A percentile compares a stretch with the other conserved stretches of the same genome.
These are phyloP conservation scores for Raja brachyura DNA, from an alignment of 2,113 vertebrate species.

Conservation along the genomic window DNA sequence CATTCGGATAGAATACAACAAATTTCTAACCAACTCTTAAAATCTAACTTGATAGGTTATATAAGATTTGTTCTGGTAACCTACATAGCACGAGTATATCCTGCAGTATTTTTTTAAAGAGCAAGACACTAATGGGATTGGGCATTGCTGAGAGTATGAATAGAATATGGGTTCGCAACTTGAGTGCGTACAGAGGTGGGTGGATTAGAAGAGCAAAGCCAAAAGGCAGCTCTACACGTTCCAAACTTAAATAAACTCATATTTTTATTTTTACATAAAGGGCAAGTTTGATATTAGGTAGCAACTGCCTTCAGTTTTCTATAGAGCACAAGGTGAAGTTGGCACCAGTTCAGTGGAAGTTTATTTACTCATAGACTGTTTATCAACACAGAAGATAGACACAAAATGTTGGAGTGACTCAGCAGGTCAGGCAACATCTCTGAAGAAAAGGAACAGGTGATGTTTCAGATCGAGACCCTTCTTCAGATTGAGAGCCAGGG, in stretches of 20 bases:
- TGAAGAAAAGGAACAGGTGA: too few relatives aligned
- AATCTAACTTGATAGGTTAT: background rate
- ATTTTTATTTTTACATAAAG: background rate
- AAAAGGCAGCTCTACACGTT: background rate
- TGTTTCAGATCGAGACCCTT: too few relatives aligned
- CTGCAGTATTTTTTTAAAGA: background rate
- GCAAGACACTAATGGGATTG: background rate
- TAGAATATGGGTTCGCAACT: background rate
- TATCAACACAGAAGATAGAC: too few relatives aligned
- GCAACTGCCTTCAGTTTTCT: background rate
- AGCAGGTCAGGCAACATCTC: too few relatives aligned
- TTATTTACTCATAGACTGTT: background rate
- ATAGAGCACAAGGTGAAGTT: background rate
- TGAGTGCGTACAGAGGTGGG: background rate
- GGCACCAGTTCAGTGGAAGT: background rate
- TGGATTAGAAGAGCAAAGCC: background rate
- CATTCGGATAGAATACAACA: background rate
- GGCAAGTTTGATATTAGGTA: background rate
- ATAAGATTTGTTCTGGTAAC: background rate
- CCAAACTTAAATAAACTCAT: background rate
- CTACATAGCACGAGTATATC: background rate
- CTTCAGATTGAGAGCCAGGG: too few relatives aligned
- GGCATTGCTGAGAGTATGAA: background rate
- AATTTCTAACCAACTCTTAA: background rate
- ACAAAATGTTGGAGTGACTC: too few relatives aligned